Percentiles rank a stretch among this genome's conserved stretches.
phyloP scores from a whole-genome alignment of 2,113 vertebrate genomes.

The Heterotilapia buettikoferi region DNA sequence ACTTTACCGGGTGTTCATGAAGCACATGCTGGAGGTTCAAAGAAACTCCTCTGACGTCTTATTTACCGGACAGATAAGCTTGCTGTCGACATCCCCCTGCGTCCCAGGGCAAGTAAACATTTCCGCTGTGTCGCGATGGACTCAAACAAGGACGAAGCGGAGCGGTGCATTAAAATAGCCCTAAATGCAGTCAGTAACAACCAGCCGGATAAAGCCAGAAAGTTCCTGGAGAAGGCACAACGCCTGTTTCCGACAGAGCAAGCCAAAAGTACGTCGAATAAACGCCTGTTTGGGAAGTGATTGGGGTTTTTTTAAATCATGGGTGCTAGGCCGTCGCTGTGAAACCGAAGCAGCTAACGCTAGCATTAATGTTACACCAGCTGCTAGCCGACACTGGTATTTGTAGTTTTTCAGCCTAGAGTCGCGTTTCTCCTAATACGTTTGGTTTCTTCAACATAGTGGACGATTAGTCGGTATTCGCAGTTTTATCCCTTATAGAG shows the following conservation, averaged over 20 bases:
- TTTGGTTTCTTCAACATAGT: not conserved
- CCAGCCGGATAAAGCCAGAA: conserved; percentile 80
- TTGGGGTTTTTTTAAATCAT: not conserved
- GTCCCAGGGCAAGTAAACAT: conserved; percentile 62
- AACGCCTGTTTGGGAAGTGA: not conserved
- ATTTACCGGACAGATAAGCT: not conserved
- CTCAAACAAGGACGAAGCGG: conserved; percentile 97
- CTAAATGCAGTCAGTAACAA: conserved; percentile 74
- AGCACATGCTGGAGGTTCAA: not conserved
- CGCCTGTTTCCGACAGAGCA: conserved; percentile 83
- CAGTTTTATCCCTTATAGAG: not conserved
- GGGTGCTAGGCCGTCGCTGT: conserved; percentile 23
- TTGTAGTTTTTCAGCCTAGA: conserved; percentile 19
- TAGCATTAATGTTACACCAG: conserved; percentile 40
- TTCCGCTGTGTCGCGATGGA: conserved; percentile 84
- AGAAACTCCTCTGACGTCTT: not conserved
- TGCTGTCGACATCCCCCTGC: conserved; percentile 39
- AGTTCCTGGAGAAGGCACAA: conserved; percentile 91
- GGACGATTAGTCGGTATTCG: not conserved
- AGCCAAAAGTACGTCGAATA: conserved; percentile 77
- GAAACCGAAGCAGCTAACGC: conserved; percentile 41
- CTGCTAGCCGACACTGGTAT: not conserved
- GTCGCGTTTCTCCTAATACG: not conserved
- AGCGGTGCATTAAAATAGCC: conserved; percentile 89
- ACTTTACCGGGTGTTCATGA: not conserved